These are phyloP conservation scores for Cathartes aura DNA, from an alignment of 2,113 vertebrate species.

Conservation along the genomic window DNA sequence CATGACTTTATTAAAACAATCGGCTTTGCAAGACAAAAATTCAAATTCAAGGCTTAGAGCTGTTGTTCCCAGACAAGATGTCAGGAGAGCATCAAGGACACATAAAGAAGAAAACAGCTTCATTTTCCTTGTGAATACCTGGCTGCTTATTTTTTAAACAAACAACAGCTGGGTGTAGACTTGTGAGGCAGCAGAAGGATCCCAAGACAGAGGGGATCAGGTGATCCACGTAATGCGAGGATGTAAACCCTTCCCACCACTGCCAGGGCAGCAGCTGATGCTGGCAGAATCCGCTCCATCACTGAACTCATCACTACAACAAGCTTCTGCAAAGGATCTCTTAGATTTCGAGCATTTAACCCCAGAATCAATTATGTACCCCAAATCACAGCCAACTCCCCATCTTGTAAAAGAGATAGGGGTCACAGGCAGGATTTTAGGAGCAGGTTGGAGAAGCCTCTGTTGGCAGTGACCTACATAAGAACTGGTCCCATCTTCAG, in stretches of 20 bases:
- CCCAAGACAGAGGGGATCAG: not conserved
- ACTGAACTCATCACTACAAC: not conserved
- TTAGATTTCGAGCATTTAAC: not conserved
- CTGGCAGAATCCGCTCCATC: not conserved
- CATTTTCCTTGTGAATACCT: not conserved
- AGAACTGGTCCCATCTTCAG: not conserved
- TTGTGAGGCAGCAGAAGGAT: constrained; percentile 3
- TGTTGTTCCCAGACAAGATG: not conserved
- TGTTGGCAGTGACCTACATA: not conserved
- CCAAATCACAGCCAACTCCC: not conserved
- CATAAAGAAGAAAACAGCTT: constrained; percentile 5
- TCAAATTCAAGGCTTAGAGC: not conserved
- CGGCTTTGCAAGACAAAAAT: not conserved
- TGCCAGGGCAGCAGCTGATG: accelerated
- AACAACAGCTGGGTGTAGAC: not conserved
- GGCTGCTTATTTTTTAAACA: constrained; percentile 33
- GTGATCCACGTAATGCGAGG: not conserved
- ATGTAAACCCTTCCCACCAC: not conserved
- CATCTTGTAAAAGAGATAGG: not conserved
- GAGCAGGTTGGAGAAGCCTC: not conserved
- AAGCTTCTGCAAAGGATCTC: not conserved
- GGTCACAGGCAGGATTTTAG: not conserved
- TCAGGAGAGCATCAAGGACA: not conserved
- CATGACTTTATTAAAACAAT: not conserved
- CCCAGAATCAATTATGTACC: not conserved